These are phyloP conservation scores for Aquatica leii DNA, from an alignment of 2,888 invertebrate species.

Conservation along the genomic window DNA sequence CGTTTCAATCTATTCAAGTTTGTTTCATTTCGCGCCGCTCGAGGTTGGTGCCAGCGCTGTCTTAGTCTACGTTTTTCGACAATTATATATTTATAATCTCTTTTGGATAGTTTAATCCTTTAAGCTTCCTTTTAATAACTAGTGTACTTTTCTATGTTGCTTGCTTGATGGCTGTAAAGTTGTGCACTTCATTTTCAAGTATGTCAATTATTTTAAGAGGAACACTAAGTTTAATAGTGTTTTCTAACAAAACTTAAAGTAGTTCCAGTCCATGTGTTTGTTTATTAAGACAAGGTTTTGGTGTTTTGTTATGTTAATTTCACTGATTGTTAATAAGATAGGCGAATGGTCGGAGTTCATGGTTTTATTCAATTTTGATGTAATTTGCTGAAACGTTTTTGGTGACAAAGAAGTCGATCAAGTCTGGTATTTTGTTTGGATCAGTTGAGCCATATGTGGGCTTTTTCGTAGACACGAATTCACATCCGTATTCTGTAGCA, in stretches of 20 bases:
- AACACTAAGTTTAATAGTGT: background rate
- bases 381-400: too few relatives aligned
- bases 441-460: too few relatives aligned
- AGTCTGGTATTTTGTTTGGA: too few relatives aligned
- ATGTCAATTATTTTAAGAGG: background rate
- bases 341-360: conserved; percentile 2
- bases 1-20: background rate
- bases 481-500: too few relatives aligned
- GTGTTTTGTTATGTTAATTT: too few relatives aligned
- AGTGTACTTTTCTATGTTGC: too few relatives aligned
- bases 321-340: background rate
- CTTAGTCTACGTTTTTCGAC: conserved; percentile 2
- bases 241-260: background rate
- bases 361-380: background rate
- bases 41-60: background rate
- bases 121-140: too few relatives aligned
- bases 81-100: conserved; percentile 6
- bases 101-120: background rate
- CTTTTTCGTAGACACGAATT: too few relatives aligned
- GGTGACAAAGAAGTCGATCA: too few relatives aligned
- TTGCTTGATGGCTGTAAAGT: background rate
- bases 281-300: too few relatives aligned
- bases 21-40: background rate
- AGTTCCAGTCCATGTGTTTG: too few relatives aligned
- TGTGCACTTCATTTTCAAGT: conserved; percentile 4